These are phyloP conservation scores for Acrossocheilus wenchowensis DNA, from an alignment of 2,797 vertebrate species.

Conservation along the genomic window DNA sequence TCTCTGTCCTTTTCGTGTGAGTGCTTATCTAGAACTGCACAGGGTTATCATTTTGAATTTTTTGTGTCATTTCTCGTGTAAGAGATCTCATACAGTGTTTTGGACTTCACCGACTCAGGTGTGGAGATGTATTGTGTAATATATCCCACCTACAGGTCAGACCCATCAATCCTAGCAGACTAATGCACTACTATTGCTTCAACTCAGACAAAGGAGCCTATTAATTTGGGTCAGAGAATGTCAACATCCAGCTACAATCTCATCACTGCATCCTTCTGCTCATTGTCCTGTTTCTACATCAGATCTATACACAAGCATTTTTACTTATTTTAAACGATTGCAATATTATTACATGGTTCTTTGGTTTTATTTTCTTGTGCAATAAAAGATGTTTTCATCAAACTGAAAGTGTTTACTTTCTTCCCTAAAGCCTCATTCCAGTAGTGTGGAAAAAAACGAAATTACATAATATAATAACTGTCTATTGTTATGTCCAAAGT, in stretches of 20 bases:
- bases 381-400: constrained; percentile 55
- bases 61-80: constrained; percentile 3
- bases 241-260: constrained; percentile 37
- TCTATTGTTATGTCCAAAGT: constrained; percentile 52
- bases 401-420: constrained; percentile 35
- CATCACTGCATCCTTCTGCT: constrained; percentile 9
- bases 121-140: not conserved
- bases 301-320: not conserved
- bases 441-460: constrained; percentile 66
- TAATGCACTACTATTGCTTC: not conserved
- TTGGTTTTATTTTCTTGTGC: constrained; percentile 44
- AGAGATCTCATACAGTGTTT: constrained; percentile 45
- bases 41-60: not conserved
- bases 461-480: constrained; percentile 63
- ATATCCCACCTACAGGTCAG: constrained; percentile 22
- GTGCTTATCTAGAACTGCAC: not conserved
- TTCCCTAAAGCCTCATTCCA: constrained; percentile 60
- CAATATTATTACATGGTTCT: constrained; percentile 32
- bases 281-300: constrained; percentile 27
- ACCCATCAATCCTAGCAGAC: not conserved
- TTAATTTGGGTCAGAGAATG: constrained; percentile 46
- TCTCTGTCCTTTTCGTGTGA: not conserved
- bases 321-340: constrained; percentile 11
- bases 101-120: constrained; percentile 41
- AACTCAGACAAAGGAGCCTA: not conserved